Percentiles rank a stretch among this genome's conserved stretches.
phyloP scores from a whole-genome alignment of 2,797 vertebrate species.

The Poecile montanus region DNA sequence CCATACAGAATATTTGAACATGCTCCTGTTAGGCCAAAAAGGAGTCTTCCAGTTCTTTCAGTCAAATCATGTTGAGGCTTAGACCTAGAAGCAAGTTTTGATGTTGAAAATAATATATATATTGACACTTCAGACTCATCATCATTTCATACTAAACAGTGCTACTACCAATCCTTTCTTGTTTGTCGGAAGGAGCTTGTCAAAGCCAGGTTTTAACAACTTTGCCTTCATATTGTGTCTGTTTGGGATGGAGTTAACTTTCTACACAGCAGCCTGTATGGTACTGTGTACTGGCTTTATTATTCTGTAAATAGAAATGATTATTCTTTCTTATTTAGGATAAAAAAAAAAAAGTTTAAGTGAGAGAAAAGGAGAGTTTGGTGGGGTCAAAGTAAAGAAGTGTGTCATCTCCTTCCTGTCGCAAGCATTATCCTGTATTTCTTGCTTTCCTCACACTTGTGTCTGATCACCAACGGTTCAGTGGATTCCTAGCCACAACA shows the following conservation, averaged over 20 bases:
- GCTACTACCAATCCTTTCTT: background rate
- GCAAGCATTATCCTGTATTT: background rate
- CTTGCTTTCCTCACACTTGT: background rate
- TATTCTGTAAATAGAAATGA: background rate
- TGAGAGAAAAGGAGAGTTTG: background rate
- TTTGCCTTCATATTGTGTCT: background rate
- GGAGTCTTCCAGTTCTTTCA: background rate
- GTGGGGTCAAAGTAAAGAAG: background rate
- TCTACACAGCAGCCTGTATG: background rate
- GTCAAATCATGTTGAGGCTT: background rate
- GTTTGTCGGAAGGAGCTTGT: background rate
- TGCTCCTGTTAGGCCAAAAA: background rate
- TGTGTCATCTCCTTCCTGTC: background rate
- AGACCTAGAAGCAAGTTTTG: background rate
- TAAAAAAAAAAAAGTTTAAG: background rate
- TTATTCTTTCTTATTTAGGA: background rate
- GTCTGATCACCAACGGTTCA: background rate
- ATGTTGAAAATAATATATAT: background rate
- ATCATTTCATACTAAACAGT: background rate
- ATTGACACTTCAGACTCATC: background rate
- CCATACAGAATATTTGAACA: background rate
- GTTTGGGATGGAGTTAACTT: background rate
- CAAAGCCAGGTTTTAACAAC: background rate
- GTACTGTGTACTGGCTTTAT: background rate
- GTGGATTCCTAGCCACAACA: background rate